Evolutionary conservation across 2,888 invertebrate genomes (phyloP).

Genomic region (Balanococcus diminutus): DNA sequence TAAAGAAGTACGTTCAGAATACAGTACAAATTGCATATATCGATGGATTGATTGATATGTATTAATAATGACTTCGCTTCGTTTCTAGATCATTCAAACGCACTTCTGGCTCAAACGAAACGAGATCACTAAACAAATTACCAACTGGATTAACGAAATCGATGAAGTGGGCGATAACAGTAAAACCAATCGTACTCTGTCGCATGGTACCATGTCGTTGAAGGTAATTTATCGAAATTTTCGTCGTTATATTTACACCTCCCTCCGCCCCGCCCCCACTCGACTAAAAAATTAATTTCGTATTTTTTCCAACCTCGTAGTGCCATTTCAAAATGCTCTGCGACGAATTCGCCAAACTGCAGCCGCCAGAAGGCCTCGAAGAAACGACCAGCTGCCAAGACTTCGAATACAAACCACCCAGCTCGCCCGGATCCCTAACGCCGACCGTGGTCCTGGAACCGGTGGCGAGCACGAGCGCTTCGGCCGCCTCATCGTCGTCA

Average conservation of each 20-base stretch:
- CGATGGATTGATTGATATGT: not conserved
- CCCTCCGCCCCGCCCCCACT: too few species aligned
- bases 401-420: conserved; percentile 42
- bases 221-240: conserved; percentile 36
- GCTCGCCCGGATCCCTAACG: conserved; percentile 30
- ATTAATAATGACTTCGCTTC: conserved; percentile 14
- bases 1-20: conserved; percentile 72
- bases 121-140: conserved; percentile 87
- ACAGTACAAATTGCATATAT: not conserved
- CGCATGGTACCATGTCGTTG: conserved; percentile 50
- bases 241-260: too few species aligned
- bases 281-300: not conserved
- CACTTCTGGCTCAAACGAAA: conserved; percentile 94
- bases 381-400: conserved; percentile 63
- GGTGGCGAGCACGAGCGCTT: conserved; percentile 1
- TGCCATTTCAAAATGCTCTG: conserved; percentile 82
- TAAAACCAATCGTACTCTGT: conserved; percentile 59
- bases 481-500: not conserved
- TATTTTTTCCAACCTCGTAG: conserved; percentile 63
- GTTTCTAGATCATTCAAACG: conserved; percentile 77
- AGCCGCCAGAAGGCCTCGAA: conserved; percentile 77
- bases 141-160: conserved; percentile 87
- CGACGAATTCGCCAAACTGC: conserved; percentile 83
- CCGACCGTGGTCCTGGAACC: conserved; percentile 7
- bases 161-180: conserved; percentile 78